Conservation (phyloP, 2,113 vertebrate species). For the Cariama cristata region DNA sequence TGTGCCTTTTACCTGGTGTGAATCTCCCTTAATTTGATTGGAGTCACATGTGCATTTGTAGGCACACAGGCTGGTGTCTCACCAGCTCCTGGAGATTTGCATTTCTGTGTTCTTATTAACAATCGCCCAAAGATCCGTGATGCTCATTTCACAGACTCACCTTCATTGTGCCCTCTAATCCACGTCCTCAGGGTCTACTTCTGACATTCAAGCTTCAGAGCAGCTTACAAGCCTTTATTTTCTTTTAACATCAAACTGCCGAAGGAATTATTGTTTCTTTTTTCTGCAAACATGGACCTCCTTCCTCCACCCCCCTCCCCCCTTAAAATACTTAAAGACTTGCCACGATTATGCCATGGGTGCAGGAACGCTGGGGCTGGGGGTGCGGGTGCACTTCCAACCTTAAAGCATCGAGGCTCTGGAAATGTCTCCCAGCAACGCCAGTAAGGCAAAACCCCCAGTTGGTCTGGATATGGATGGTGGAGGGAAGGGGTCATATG, state of each 20-base stretch:
- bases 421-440: background rate
- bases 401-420: background rate
- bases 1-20: background rate
- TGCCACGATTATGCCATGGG: fast-evolving
- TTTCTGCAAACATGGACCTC: background rate
- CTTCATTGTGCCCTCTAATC: conserved; percentile 65
- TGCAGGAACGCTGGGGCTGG: background rate
- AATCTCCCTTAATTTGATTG: background rate
- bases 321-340: background rate
- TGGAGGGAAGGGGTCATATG: background rate
- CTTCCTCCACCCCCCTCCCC: background rate
- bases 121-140: conserved; percentile 13
- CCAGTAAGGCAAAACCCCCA: background rate
- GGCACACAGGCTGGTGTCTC: background rate
- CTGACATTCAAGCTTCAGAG: conserved; percentile 61
- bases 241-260: conserved; percentile 5
- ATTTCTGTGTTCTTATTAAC: conserved; percentile 53
- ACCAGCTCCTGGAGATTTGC: conserved; percentile 2
- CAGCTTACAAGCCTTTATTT: conserved; percentile 50
- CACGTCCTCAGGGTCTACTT: conserved; percentile 14
- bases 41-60: background rate
- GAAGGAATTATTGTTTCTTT: conserved; percentile 28
- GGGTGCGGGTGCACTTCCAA: background rate
- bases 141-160: conserved; percentile 60
- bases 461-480: background rate